phyloP scores from a whole-genome alignment of 2,888 invertebrate species.

The Apantesis nais region DNA sequence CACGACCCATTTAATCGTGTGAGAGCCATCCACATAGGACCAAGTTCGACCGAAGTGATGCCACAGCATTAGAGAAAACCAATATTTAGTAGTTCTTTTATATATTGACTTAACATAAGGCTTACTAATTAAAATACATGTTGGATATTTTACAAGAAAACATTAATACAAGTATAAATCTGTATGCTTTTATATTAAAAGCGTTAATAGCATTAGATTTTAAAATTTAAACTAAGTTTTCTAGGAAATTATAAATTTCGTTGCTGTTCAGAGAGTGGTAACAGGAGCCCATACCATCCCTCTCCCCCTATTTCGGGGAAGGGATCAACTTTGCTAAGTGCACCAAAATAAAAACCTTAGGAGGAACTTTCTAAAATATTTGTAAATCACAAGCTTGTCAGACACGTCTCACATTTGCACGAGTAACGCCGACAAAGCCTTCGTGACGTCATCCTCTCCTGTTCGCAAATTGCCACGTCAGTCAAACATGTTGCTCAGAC shows the following conservation, averaged over 20 bases:
- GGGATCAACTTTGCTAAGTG: too few relatives aligned
- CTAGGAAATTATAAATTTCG: too few relatives aligned
- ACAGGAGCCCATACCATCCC: too few relatives aligned
- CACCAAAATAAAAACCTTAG: not conserved
- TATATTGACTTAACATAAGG: too few relatives aligned
- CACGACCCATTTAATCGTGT: not conserved
- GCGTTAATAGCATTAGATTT: too few relatives aligned
- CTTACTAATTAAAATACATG: too few relatives aligned
- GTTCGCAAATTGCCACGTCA: slow-evolving; percentile 45
- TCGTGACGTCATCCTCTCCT: slow-evolving; percentile 30
- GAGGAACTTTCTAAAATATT: slow-evolving; percentile 6
- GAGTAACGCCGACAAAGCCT: slow-evolving; percentile 24
- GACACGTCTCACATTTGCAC: slow-evolving; percentile 8
- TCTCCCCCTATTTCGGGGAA: too few relatives aligned
- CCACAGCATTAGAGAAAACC: not conserved
- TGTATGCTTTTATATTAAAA: too few relatives aligned
- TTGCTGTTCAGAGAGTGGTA: not conserved
- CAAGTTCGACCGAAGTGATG: not conserved
- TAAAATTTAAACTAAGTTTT: too few relatives aligned
- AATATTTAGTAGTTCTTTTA: not conserved
- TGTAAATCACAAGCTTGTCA: slow-evolving; percentile 23
- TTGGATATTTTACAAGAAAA: too few relatives aligned
- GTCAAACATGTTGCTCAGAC: slow-evolving; percentile 39
- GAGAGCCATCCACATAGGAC: not conserved
- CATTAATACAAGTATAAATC: too few relatives aligned